A percentile compares a stretch with the other conserved stretches of the same genome.
These are phyloP conservation scores for Notamacropus eugenii DNA, from an alignment of 2,797 vertebrate genomes.

Conservation along the genomic window DNA sequence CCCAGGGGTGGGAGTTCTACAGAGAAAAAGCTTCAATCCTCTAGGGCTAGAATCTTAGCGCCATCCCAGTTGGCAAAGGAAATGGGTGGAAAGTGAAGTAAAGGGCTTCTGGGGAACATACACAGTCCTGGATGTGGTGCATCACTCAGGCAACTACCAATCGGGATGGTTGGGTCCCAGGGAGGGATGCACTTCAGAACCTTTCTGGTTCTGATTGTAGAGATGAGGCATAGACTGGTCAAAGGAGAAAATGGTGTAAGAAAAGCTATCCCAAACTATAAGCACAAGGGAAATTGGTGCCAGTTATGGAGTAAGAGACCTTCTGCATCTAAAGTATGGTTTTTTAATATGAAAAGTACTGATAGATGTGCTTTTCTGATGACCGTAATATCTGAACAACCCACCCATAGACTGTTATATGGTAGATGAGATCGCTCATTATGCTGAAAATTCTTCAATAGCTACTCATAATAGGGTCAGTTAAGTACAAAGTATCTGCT, in stretches of 20 bases:
- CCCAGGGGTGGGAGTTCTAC: background rate
- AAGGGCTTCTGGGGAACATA: background rate
- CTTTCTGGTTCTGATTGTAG: background rate
- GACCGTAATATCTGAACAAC: conserved; percentile 49
- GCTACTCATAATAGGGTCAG: conserved; percentile 73
- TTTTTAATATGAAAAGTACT: conserved; percentile 20
- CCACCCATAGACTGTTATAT: conserved; percentile 65
- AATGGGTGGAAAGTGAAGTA: background rate
- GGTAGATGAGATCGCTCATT: conserved; percentile 74
- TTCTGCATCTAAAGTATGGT: background rate
- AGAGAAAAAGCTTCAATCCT: background rate
- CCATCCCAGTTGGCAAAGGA: background rate
- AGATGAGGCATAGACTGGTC: background rate
- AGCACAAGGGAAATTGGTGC: background rate
- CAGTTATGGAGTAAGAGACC: background rate
- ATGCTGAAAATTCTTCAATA: conserved; percentile 78
- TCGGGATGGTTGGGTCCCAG: background rate
- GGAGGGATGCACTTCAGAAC: background rate
- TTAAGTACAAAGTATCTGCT: conserved; percentile 71
- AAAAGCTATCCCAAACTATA: background rate
- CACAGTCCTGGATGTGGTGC: background rate
- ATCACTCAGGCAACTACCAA: background rate
- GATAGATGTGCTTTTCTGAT: conserved; percentile 24
- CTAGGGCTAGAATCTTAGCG: background rate
- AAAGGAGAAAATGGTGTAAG: background rate